Evolutionary conservation across 2,797 vertebrate species (phyloP), one percentile per base, ranked within the genome.

Genomic region (Sebastes kiyomatsui): DNA sequence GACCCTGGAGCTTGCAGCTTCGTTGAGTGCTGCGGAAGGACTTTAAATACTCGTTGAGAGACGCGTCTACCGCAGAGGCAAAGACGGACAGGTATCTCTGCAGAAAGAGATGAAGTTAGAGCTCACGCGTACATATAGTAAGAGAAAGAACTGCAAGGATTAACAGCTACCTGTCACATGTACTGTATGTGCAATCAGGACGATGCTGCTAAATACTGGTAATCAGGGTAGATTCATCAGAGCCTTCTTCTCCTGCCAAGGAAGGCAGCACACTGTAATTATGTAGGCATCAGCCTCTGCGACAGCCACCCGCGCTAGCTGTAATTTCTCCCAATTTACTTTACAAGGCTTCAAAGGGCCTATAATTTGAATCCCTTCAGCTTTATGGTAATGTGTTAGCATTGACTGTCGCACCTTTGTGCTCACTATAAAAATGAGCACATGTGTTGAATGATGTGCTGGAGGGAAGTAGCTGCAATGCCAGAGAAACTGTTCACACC

Each of bases 311-410:
- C 88, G 85, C 88, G 84, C 94, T 87, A 73, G 83, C 94, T 93
- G 92, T 95, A 95, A 96, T 96, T 96, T 94, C 77, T 84, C 89
- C 94, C 95, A 95, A 95, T 96, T 95, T 96, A 93, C 79, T 82
- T 90, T 87, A 61, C 90, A 84, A 90, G 86, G 83, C 92, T 94
- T 94, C 90, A 93, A 93, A 93, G 82, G 90, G 72, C 90, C 94
- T 94, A 89, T 94, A 93, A 96, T 96, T 96, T 96, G 84, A 92
- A 93, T 95, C 90, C 92, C 89, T 92, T 95, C 92, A 94, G 91
- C 91, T 92, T 94, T 92, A 94, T 94, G 92, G 87, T 95, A 94
- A 96, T 94, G 89, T 86, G 76, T 87, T 90, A 88, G 87, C 89
- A 79, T 76, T 88, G 84, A 86, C 87, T 84, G 84, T 85, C 13